phyloP scores from a whole-genome alignment of 2,113 vertebrate species.

The Channa argus region DNA sequence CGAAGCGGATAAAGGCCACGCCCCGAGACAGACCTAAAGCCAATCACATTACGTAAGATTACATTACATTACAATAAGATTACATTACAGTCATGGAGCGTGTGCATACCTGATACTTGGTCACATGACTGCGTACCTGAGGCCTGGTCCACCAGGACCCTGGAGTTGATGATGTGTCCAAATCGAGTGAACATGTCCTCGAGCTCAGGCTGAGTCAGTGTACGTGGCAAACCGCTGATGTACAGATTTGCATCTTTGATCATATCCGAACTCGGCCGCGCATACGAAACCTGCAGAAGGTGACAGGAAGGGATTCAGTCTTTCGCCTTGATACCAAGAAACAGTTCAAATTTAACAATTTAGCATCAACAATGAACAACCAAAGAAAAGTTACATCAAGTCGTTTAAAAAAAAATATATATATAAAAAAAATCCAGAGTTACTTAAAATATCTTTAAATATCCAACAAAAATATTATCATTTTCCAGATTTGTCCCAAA shows the following conservation, averaged over 20 bases:
- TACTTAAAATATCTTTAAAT: constrained; percentile 28
- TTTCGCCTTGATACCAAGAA: background rate
- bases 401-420: background rate
- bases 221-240: constrained; percentile 94
- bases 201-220: constrained; percentile 96
- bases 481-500: constrained; percentile 48
- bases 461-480: constrained; percentile 28
- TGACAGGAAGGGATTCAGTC: constrained; percentile 15
- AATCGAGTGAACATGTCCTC: constrained; percentile 96
- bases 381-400: constrained; percentile 39
- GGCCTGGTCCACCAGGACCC: constrained; percentile 98
- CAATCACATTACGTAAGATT: background rate
- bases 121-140: constrained; percentile 85
- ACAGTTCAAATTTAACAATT: background rate
- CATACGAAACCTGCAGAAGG: constrained; percentile 91
- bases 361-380: background rate
- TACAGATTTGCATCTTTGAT: constrained; percentile 99
- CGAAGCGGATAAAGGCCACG: constrained; percentile 97
- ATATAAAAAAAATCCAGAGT: constrained; percentile 28
- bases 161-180: constrained; percentile 96
- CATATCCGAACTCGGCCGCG: constrained; percentile 95
- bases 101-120: background rate
- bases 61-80: no score
- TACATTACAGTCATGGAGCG: no score
- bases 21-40: constrained; percentile 92